Conservation (phyloP, 2,797 vertebrate genomes). For the Eurystomus glaucurus region DNA sequence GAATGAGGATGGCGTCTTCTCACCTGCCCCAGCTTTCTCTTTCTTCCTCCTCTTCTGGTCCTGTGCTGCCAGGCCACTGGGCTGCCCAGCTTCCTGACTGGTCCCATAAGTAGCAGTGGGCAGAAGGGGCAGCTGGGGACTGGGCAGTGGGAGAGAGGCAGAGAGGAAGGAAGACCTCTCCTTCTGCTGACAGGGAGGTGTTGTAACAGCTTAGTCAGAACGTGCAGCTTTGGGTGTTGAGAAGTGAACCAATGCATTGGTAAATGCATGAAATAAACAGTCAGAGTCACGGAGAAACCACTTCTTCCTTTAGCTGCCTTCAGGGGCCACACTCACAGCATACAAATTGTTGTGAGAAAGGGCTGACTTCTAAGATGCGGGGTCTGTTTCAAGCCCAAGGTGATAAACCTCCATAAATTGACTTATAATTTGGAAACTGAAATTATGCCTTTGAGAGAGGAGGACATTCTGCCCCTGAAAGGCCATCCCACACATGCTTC, state of each 20-base stretch:
- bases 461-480: rapidly evolving
- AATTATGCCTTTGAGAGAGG: background rate
- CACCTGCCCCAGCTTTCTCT: background rate
- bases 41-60: background rate
- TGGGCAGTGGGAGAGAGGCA: rapidly evolving
- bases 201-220: background rate
- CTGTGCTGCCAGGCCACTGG: background rate
- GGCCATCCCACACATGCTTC: rapidly evolving
- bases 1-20: background rate
- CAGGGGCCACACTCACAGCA: background rate
- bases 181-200: background rate
- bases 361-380: background rate
- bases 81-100: rapidly evolving
- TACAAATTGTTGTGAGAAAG: background rate
- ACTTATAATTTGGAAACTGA: background rate
- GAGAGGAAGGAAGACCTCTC: constrained; percentile 13
- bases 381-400: background rate
- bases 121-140: background rate
- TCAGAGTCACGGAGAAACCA: background rate
- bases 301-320: background rate
- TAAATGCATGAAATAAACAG: background rate
- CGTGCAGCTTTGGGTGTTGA: background rate
- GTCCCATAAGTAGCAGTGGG: rapidly evolving
- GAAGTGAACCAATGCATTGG: background rate
- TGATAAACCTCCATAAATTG: background rate